Evolutionary conservation across 2,113 vertebrate species (phyloP), one percentile per base, ranked within the genome.

Genomic region (Nibea coibor): DNA sequence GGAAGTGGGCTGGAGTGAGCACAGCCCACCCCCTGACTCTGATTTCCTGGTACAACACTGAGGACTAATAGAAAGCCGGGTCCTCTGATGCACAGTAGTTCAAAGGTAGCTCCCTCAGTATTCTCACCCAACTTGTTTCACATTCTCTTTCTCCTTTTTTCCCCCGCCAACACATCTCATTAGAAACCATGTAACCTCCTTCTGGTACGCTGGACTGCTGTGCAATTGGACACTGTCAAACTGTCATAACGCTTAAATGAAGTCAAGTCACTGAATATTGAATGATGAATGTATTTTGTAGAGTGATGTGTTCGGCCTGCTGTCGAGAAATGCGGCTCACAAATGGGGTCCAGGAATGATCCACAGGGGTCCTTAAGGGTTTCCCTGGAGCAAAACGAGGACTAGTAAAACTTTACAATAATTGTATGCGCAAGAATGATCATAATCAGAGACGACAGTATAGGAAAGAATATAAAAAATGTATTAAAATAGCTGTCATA

Each of bases 71-170:
- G 84, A 90, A 86, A 87, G 17, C 65, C 51, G 80, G 54, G 72
- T 84, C 81, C 64, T 89, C 68, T 68, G 86, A 86, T 72, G 84
- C 69, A 54, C 43, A 69, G 77, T 16, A 84, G 89, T 91, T 91
- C 91, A 92, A 93, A 93, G 83, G 83, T 89, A 87, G 80, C 82
- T 87, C 31, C 45, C 31, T 16, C 45, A 11, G 42, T 75, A 26
- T 42, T 74, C 80, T 69, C 58, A 31, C 78, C 78, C 84, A 68
- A 57, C 78, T 84, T 80, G 54, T 84, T 80, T 81, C 62, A 83
- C 48, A 85, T 79, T 73, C 82, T 11, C 56, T 72, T 16, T 59
- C 42, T 24, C 68, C 47, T 58, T 28, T 7, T 20, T 26, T 26
- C n/a, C 35, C 61, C 35, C 61, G 45, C 26, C n/a, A 70, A 65